These are phyloP conservation scores for Lynx canadensis DNA, from an alignment of 2,113 vertebrate species.

Conservation along the genomic window DNA sequence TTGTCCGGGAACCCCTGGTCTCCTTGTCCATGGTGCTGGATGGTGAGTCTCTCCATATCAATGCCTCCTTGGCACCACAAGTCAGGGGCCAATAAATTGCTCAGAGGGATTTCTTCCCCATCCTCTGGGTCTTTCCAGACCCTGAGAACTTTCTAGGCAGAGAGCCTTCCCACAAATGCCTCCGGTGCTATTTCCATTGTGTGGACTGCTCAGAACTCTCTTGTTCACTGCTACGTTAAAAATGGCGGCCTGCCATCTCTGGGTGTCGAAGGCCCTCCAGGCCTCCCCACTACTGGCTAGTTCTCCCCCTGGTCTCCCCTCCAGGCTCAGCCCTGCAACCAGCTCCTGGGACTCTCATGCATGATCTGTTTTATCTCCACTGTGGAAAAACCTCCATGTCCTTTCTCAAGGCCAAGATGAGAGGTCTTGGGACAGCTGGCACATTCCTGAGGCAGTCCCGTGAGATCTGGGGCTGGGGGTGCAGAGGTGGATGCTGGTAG, in stretches of 20 bases:
- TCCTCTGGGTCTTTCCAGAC: not conserved
- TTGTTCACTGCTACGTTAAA: accelerated
- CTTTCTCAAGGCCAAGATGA: not conserved
- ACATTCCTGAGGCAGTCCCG: not conserved
- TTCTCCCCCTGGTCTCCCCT: not conserved
- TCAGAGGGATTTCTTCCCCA: not conserved
- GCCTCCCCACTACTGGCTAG: accelerated
- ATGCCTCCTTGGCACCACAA: accelerated
- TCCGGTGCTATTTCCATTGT: not conserved
- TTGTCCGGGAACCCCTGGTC: not conserved
- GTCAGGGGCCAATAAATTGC: not conserved
- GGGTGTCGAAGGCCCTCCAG: too few relatives aligned
- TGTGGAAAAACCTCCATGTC: not conserved
- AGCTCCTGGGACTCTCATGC: accelerated
- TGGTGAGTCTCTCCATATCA: too few relatives aligned
- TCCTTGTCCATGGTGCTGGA: not conserved
- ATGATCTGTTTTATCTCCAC: not conserved
- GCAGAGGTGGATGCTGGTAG: accelerated
- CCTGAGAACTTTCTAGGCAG: not conserved
- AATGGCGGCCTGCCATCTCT: not conserved
- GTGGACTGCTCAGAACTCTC: not conserved
- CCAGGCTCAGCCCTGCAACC: not conserved
- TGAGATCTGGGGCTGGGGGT: accelerated
- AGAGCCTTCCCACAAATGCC: not conserved
- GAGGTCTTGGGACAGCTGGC: not conserved